Conservation (phyloP, 2,888 invertebrate genomes). For the Drosophila mimetica region DNA sequence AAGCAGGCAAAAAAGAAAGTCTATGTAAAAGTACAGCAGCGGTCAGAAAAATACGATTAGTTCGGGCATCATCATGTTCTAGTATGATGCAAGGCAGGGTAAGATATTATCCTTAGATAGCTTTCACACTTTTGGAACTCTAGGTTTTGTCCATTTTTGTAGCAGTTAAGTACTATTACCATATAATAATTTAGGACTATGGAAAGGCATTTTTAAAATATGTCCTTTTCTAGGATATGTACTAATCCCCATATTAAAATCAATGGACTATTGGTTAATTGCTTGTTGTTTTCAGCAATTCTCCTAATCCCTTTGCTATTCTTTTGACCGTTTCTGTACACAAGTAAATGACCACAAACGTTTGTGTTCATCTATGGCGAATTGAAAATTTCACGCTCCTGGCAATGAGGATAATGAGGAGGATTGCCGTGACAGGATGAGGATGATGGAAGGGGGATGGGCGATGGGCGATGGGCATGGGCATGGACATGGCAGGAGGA, state of each 20-base stretch:
- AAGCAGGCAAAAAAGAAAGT: slow-evolving; percentile 16
- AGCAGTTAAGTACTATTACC: too few species aligned
- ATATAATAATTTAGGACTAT: too few species aligned
- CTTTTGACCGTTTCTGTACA: slow-evolving; percentile 12
- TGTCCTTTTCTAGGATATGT: background rate
- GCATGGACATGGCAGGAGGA: slow-evolving; percentile 10
- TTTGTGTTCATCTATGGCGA: slow-evolving; percentile 61
- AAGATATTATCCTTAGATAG: too few species aligned
- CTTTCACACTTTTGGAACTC: too few species aligned
- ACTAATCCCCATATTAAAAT: background rate
- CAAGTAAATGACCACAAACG: slow-evolving; percentile 72
- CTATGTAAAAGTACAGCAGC: slow-evolving; percentile 16
- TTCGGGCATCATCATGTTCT: too few species aligned
- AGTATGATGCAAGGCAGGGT: too few species aligned
- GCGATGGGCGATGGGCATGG: background rate
- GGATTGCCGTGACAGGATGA: slow-evolving; percentile 42
- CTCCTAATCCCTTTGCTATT: slow-evolving; percentile 10
- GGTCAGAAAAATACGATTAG: slow-evolving; percentile 19
- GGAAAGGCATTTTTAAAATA: too few species aligned
- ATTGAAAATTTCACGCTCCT: slow-evolving; percentile 75
- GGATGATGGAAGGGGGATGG: background rate
- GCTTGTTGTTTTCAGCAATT: slow-evolving; percentile 6
- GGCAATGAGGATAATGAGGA: slow-evolving; percentile 44
- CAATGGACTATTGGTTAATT: slow-evolving; percentile 3
- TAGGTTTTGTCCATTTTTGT: too few species aligned